phyloP scores from a whole-genome alignment of 1,140 invertebrate genomes.

The Drosophila triauraria region DNA sequence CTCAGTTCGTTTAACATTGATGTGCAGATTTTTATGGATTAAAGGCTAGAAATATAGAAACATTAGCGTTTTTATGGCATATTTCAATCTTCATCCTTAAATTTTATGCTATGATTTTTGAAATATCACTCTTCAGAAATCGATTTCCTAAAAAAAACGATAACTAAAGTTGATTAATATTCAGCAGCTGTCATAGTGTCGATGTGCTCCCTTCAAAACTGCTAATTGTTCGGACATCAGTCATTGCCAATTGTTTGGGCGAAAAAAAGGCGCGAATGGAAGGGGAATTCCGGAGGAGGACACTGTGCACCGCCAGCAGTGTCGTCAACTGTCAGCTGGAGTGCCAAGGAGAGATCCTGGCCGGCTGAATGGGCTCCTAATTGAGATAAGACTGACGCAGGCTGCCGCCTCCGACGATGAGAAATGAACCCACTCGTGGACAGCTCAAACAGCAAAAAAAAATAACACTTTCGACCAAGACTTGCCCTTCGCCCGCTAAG shows the following conservation, averaged over 20 bases:
- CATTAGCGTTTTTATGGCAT: not conserved
- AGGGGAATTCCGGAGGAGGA: constrained; percentile 8
- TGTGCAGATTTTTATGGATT: not conserved
- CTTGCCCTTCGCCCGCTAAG: not conserved
- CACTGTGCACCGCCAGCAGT: constrained; percentile 15
- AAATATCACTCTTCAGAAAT: not conserved
- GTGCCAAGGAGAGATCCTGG: constrained; percentile 34
- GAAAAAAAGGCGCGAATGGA: not conserved
- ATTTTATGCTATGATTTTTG: not conserved
- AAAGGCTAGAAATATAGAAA: no score
- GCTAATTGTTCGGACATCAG: constrained; percentile 26
- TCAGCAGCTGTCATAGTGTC: not conserved
- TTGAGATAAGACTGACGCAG: constrained; percentile 73
- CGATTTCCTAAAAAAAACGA: not conserved
- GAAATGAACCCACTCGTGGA: constrained; percentile 50
- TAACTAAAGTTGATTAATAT: constrained; percentile 3
- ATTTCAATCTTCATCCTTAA: not conserved
- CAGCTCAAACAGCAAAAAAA: constrained; percentile 18
- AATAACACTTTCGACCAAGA: constrained; percentile 41
- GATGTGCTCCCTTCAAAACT: constrained; percentile 1
- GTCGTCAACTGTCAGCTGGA: constrained; percentile 55
- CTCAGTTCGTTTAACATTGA: constrained; percentile 1
- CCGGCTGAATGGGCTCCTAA: constrained; percentile 70
- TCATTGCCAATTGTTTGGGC: constrained; percentile 9
- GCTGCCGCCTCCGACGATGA: constrained; percentile 51